Evolutionary conservation across 2,888 invertebrate genomes (phyloP).

Genomic region (Nebria brevicollis): DNA sequence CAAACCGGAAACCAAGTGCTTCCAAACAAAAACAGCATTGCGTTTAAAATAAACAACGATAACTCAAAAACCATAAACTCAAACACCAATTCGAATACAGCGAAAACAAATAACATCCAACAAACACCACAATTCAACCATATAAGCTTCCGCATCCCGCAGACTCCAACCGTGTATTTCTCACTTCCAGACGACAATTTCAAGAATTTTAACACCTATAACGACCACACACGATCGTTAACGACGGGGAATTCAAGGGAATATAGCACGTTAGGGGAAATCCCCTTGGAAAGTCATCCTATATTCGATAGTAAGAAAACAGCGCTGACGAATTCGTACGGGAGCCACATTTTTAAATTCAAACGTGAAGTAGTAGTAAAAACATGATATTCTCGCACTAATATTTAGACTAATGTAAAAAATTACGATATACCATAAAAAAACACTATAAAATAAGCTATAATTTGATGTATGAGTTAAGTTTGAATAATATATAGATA

Average conservation of each 20-base stretch:
- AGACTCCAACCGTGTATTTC: not conserved
- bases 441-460: too few species aligned
- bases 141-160: not conserved
- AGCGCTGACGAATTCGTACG: conserved; percentile 25
- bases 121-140: not conserved
- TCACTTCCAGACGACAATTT: not conserved
- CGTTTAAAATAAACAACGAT: not conserved
- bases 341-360: conserved; percentile 13
- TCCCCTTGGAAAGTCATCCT: conserved; percentile 26
- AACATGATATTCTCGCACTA: too few species aligned
- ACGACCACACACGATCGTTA: not conserved
- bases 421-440: too few species aligned
- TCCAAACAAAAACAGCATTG: conserved; percentile 11
- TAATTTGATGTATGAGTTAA: too few species aligned
- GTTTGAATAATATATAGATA: too few species aligned
- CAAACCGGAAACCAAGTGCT: not conserved
- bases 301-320: conserved; percentile 25
- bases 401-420: too few species aligned
- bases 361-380: not conserved
- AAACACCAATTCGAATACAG: not conserved
- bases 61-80: not conserved
- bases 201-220: not conserved
- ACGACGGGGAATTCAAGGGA: not conserved
- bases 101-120: not conserved
- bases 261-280: conserved; percentile 19